Percentiles rank a stretch among this genome's conserved stretches.
Evolutionary conservation across 2,888 invertebrate genomes (phyloP).

Genomic region (Icerya purchasi): DNA sequence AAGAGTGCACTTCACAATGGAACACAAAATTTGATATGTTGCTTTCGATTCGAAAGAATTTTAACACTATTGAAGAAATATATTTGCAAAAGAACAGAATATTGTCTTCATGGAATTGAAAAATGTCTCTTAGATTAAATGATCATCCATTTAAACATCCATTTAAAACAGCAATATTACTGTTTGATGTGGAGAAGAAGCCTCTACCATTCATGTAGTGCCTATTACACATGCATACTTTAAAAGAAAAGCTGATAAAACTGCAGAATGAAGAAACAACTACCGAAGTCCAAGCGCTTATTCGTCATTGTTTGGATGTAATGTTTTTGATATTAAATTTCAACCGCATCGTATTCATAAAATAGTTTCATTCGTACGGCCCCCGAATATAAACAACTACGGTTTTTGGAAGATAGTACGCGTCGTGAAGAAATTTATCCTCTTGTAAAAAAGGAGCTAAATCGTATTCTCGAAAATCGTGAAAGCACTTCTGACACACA

Average conservation of each 20-base stretch:
- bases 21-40: too few relatives aligned
- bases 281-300: neutral
- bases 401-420: neutral
- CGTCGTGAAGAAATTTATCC: slow-evolving; percentile 1
- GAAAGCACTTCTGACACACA: neutral
- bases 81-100: neutral
- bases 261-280: neutral
- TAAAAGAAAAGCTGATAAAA: neutral
- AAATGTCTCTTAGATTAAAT: neutral
- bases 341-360: neutral
- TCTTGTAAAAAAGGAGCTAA: neutral
- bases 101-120: neutral
- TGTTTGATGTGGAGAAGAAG: neutral
- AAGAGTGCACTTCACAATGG: too few relatives aligned
- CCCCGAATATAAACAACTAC: slow-evolving; percentile 1
- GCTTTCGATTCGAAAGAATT: too few relatives aligned
- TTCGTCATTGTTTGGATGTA: neutral
- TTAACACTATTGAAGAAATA: neutral
- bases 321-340: neutral
- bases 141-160: neutral
- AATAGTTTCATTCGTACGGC: too few relatives aligned
- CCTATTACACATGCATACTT: neutral
- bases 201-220: neutral
- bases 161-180: neutral
- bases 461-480: neutral